Evolutionary conservation across 2,113 vertebrate genomes (phyloP).

Genomic region (Nothocercus nigrocapillus): DNA sequence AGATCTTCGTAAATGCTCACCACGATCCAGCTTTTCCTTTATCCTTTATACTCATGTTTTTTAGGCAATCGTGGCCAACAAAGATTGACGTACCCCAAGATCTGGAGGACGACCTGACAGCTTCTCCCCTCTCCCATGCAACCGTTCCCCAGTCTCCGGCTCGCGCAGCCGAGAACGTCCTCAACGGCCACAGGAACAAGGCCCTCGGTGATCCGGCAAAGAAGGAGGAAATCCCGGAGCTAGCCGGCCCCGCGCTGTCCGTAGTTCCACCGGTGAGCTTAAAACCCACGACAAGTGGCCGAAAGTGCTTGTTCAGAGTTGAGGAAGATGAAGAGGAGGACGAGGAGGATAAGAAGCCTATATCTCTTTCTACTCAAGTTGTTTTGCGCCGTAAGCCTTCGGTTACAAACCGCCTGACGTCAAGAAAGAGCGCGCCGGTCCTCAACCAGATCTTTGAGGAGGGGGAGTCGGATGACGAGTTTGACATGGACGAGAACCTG

Average conservation of each 20-base stretch:
- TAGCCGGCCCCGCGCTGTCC: conserved; percentile 70
- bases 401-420: conserved; percentile 94
- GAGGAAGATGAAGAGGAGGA: conserved; percentile 97
- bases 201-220: conserved; percentile 83
- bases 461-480: conserved; percentile 95
- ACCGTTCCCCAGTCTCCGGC: conserved; percentile 89
- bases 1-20: rapidly evolving
- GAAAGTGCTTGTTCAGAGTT: conserved; percentile 92
- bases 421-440: conserved; percentile 92
- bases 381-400: conserved; percentile 93
- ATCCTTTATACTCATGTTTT: neutral
- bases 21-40: neutral
- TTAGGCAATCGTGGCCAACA: conserved; percentile 96
- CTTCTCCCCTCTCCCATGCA: conserved; percentile 89
- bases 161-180: conserved; percentile 87
- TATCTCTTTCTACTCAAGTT: conserved; percentile 88
- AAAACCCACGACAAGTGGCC: conserved; percentile 82
- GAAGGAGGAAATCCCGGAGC: conserved; percentile 85
- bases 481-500: conserved; percentile 93
- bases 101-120: conserved; percentile 92
- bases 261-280: conserved; percentile 48
- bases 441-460: conserved; percentile 99
- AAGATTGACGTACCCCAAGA: conserved; percentile 95
- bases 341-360: conserved; percentile 88
- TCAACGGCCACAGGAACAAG: conserved; percentile 92